These are phyloP conservation scores for Xestia sexstrigata DNA, from an alignment of 2,888 invertebrate species.

Conservation along the genomic window DNA sequence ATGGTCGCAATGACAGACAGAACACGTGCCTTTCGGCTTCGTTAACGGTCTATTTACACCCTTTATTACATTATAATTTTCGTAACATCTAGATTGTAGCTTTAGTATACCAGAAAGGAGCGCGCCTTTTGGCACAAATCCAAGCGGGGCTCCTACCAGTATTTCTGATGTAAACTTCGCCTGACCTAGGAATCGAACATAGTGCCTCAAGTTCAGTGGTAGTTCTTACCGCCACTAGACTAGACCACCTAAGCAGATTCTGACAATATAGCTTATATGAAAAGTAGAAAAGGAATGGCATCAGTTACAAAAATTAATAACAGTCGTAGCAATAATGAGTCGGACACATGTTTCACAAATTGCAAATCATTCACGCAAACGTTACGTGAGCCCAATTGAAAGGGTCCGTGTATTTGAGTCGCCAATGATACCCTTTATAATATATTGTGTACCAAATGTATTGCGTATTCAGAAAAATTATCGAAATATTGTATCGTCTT, in stretches of 20 bases:
- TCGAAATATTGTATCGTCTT: slow-evolving; percentile 22
- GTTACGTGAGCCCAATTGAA: slow-evolving; percentile 31
- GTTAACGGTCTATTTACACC: too few relatives aligned
- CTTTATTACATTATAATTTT: too few relatives aligned
- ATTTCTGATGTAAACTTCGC: too few relatives aligned
- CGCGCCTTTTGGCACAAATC: too few relatives aligned
- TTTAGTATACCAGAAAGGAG: too few relatives aligned
- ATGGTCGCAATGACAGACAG: too few relatives aligned
- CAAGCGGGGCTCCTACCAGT: too few relatives aligned
- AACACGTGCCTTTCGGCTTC: too few relatives aligned
- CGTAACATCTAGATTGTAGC: too few relatives aligned
- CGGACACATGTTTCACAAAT: slow-evolving; percentile 18
- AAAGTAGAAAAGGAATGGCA: background rate
- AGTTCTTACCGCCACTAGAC: background rate
- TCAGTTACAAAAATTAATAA: slow-evolving; percentile 1
- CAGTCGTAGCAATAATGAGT: slow-evolving; percentile 9
- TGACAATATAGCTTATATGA: too few relatives aligned
- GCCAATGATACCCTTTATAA: slow-evolving; percentile 36
- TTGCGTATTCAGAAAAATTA: slow-evolving; percentile 41
- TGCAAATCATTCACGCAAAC: slow-evolving; percentile 37
- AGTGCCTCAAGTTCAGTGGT: background rate
- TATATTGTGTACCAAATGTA: slow-evolving; percentile 30
- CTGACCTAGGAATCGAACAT: too few relatives aligned
- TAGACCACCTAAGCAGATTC: background rate
- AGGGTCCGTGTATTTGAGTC: slow-evolving; percentile 36